Evolutionary conservation across 1,140 invertebrate species (phyloP), one percentile per base, ranked within the genome.

Genomic region (Bacillus rossius): DNA sequence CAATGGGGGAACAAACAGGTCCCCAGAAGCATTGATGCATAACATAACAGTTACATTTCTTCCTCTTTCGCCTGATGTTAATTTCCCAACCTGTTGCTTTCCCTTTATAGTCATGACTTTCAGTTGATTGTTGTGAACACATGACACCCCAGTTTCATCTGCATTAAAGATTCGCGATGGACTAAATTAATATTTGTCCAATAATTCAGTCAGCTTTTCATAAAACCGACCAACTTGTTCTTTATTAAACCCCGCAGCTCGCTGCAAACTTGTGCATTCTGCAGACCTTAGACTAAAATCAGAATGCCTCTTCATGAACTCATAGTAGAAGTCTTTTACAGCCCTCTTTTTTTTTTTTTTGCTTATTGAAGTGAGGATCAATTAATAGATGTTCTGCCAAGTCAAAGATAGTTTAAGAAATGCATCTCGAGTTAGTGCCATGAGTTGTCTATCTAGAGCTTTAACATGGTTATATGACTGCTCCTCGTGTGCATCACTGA

Each of bases 51-150:
- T 77, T 0, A 75, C 71, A 52, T 73, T 73, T 14, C 29, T 63
- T 16, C 73, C 74, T 26, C 71, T 59, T 65, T 79, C 74, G 47
- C 71, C 73, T 58, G 70, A 74, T 22, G 70, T 69, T 16, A 73
- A 51, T 25, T 62, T 55, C 16, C 71, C 73, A 20, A 77, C 65
- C 68, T 77, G 73, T 23, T 69, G 62, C 34, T 69, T 69, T 17
- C 69, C 68, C 66, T 71, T 73, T 23, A 16, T 8, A 34, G 65
- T 61, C 7, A 75, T 26, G n/a, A n/a, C n/a, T n/a, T n/a, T n/a
- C n/a, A 73, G 61, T 67, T 69, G 29, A 34, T 34, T 34, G 29
- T 34, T 34, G 29, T 34, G 29, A 34, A 34, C 29, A 10, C 29
- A 34, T 34, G 29, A 34, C 10, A 34, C 29, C 29, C 29, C 29